Evolutionary conservation across 2,113 vertebrate genomes (phyloP).

Genomic region (Forbesichthys papilliferus): DNA sequence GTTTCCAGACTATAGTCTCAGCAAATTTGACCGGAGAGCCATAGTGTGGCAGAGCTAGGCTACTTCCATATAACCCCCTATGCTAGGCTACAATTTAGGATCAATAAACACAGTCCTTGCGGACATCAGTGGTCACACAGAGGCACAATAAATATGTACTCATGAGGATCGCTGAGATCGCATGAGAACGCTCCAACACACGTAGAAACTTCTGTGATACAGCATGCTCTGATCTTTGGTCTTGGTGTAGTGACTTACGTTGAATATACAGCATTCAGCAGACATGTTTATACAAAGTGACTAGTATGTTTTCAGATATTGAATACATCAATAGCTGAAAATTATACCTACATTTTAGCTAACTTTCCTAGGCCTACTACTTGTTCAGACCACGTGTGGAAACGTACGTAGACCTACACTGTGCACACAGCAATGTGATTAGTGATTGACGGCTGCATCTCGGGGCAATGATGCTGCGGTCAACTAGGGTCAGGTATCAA

Average conservation of each 20-base stretch:
- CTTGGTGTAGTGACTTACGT: not conserved
- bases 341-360: too few relatives aligned
- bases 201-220: too few relatives aligned
- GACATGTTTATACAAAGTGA: constrained; percentile 34
- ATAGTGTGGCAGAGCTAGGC: too few relatives aligned
- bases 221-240: too few relatives aligned
- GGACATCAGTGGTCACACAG: constrained; percentile 61
- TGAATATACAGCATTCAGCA: constrained; percentile 54
- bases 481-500: constrained; percentile 37
- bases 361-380: too few relatives aligned
- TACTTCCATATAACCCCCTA: constrained; percentile 1
- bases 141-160: constrained; percentile 62
- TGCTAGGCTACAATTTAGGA: constrained; percentile 45
- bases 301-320: too few relatives aligned
- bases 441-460: constrained; percentile 30
- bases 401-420: too few relatives aligned
- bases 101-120: constrained; percentile 61
- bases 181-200: too few relatives aligned
- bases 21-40: too few relatives aligned
- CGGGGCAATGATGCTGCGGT: constrained; percentile 19
- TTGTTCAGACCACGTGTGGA: too few relatives aligned
- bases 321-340: too few relatives aligned
- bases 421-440: constrained; percentile 6
- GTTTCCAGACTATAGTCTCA: too few relatives aligned
- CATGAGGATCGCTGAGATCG: constrained; percentile 20